Conservation (phyloP, 1,140 invertebrate species). For the Drusus annulatus region DNA sequence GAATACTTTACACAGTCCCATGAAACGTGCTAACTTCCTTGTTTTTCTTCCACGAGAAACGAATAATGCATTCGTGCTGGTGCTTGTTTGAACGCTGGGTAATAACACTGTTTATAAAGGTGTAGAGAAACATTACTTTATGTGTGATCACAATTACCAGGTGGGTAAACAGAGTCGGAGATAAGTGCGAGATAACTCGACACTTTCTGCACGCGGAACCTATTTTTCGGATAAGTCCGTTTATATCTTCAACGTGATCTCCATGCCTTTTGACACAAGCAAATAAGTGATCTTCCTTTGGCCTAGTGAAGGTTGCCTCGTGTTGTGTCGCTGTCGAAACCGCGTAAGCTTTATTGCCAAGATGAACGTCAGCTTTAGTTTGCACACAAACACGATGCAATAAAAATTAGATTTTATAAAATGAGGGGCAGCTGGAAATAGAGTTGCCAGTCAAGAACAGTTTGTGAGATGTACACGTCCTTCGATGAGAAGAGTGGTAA, state of each 20-base stretch:
- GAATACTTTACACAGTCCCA: no score
- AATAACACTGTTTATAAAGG: no score
- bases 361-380: not conserved
- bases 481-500: slow-evolving; percentile 5
- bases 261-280: not conserved
- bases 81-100: no score
- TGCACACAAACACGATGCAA: not conserved
- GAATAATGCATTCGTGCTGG: no score
- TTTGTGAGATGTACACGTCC: slow-evolving; percentile 1
- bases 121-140: no score
- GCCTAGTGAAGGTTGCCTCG: slow-evolving; percentile 7
- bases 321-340: slow-evolving; percentile 8
- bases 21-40: no score
- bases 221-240: not conserved
- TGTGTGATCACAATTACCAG: no score
- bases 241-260: not conserved
- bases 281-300: not conserved
- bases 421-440: not conserved
- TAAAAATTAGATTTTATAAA: slow-evolving; percentile 11
- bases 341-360: not conserved
- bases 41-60: no score
- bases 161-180: no score
- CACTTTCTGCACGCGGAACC: no score
- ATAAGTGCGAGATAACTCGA: no score
- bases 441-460: not conserved